Evolutionary conservation across 2,113 vertebrate species (phyloP).

Genomic region (Phocoena sinus): DNA sequence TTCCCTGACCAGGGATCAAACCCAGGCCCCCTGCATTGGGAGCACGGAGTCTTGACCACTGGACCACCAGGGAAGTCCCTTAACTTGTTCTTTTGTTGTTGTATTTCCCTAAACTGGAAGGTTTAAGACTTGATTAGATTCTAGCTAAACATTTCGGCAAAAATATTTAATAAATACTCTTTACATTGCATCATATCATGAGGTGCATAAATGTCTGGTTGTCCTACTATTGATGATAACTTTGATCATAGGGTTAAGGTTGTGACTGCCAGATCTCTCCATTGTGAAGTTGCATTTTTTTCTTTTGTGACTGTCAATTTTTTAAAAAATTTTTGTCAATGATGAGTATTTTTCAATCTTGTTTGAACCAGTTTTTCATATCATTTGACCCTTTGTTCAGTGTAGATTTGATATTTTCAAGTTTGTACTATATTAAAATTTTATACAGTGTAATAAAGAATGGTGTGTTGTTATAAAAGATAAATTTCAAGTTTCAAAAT

Average conservation of each 20-base stretch:
- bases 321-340: neutral
- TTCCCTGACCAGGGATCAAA: too few relatives aligned
- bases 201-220: neutral
- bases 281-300: neutral
- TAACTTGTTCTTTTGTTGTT: neutral
- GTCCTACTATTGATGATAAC: neutral
- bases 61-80: too few relatives aligned
- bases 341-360: neutral
- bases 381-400: neutral
- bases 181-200: neutral
- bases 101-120: neutral
- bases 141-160: neutral
- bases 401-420: conserved; percentile 19
- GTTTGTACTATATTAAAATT: neutral
- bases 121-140: neutral
- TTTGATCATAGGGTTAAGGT: neutral
- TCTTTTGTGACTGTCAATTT: neutral
- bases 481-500: neutral
- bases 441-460: neutral
- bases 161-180: conserved; percentile 6
- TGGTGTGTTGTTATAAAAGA: neutral
- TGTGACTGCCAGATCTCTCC: neutral
- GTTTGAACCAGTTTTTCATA: neutral
- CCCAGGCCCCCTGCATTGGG: too few relatives aligned
- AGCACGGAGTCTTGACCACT: too few relatives aligned